These are phyloP conservation scores for Squalus acanthias DNA, from an alignment of 2,797 vertebrate genomes.

Conservation along the genomic window DNA sequence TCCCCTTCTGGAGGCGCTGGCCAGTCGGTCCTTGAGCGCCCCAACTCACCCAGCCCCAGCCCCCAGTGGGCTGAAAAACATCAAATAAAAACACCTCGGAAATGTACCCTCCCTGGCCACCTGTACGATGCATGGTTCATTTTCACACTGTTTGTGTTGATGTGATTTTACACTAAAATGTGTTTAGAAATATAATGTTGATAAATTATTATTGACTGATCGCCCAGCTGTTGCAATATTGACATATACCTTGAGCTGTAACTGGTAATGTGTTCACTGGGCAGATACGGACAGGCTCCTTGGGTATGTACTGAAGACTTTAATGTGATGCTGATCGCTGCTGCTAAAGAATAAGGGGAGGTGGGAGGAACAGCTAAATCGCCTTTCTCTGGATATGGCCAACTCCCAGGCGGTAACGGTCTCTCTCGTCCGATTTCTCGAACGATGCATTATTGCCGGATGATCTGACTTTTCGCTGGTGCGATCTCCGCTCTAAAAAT, in stretches of 20 bases:
- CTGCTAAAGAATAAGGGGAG: neutral
- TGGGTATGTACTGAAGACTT: conserved; percentile 26
- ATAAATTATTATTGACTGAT: conserved; percentile 32
- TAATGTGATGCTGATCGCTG: neutral
- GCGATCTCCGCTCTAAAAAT: neutral
- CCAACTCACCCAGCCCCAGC: neutral
- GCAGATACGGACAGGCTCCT: conserved; percentile 12
- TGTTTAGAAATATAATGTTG: conserved; percentile 24
- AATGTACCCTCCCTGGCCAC: neutral
- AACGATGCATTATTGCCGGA: conserved; percentile 23
- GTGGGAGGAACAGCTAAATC: neutral
- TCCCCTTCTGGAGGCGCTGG: neutral
- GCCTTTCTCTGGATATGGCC: neutral
- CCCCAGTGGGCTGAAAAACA: neutral
- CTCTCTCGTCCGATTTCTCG: neutral
- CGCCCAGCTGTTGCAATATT: conserved; percentile 34
- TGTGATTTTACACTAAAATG: neutral
- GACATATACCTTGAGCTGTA: conserved; percentile 16
- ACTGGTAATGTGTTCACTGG: neutral
- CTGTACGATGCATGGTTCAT: neutral
- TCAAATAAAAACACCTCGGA: no score
- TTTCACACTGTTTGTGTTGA: neutral
- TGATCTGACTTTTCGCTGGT: neutral
- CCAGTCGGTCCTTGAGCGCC: neutral
- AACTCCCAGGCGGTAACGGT: neutral